Percentiles rank a stretch among this genome's conserved stretches.
Conservation (phyloP, 2,888 invertebrate species). For the Beris chalybata region DNA sequence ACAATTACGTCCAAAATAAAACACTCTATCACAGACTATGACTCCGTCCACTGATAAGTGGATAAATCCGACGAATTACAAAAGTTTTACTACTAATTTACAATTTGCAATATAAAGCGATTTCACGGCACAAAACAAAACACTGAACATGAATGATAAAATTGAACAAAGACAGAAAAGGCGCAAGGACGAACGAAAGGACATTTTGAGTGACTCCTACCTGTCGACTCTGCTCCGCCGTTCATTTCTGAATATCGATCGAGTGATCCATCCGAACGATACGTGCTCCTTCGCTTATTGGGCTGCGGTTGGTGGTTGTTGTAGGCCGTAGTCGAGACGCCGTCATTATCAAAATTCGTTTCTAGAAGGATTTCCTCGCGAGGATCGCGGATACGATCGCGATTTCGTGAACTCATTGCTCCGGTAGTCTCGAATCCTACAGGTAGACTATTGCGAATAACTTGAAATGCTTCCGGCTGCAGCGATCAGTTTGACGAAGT, state of each 20-base stretch:
- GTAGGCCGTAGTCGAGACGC: slow-evolving; percentile 54
- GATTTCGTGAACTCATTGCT: slow-evolving; percentile 33
- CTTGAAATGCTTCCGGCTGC: too few species aligned
- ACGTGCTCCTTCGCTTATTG: slow-evolving; percentile 44
- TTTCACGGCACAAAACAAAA: too few species aligned
- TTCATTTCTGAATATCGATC: slow-evolving; percentile 54
- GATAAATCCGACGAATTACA: too few species aligned
- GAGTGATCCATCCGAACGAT: slow-evolving; percentile 53
- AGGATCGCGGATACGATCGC: slow-evolving; percentile 48
- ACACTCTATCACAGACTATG: too few species aligned
- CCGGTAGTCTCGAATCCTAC: not conserved
- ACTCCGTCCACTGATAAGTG: too few species aligned
- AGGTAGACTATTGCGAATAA: not conserved
- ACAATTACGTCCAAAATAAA: too few species aligned
- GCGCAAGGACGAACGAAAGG: not conserved
- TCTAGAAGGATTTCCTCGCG: slow-evolving; percentile 57
- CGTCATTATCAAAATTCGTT: slow-evolving; percentile 57
- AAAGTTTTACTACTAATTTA: too few species aligned
- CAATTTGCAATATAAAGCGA: too few species aligned
- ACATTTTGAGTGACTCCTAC: slow-evolving; percentile 4
- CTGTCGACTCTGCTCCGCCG: slow-evolving; percentile 9
- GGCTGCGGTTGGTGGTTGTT: slow-evolving; percentile 47
- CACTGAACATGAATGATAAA: too few species aligned
- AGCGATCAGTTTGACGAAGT: too few species aligned
- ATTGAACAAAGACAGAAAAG: too few species aligned